These are phyloP conservation scores for Amaurobius ferox DNA, from an alignment of 2,888 invertebrate genomes.

Conservation along the genomic window DNA sequence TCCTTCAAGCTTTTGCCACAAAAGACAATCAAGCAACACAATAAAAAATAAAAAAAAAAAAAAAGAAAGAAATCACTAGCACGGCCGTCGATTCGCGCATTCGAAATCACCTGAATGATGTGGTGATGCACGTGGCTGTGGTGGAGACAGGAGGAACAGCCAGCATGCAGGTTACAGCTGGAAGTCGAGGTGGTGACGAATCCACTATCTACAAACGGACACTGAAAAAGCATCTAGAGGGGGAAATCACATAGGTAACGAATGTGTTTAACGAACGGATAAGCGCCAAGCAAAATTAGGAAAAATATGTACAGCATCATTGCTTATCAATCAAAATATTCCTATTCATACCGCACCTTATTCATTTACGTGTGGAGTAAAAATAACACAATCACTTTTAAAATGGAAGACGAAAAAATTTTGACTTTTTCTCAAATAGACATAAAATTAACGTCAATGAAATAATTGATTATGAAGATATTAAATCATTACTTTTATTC, in stretches of 20 bases:
- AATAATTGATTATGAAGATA: too few relatives aligned
- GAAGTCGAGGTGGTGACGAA: constrained; percentile 17
- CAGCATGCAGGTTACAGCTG: constrained; percentile 17
- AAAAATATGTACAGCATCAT: too few relatives aligned
- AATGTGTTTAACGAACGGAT: too few relatives aligned
- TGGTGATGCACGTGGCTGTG: constrained; percentile 12
- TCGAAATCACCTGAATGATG: not conserved
- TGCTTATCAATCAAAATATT: too few relatives aligned
- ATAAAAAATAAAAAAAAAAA: not conserved
- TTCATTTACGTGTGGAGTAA: too few relatives aligned
- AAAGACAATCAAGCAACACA: not conserved
- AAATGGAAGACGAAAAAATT: too few relatives aligned
- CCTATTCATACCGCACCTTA: too few relatives aligned
- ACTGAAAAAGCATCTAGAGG: not conserved
- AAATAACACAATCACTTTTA: too few relatives aligned
- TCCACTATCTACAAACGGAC: not conserved
- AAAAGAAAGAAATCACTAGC: not conserved
- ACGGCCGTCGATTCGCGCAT: not conserved
- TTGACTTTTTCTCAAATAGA: too few relatives aligned
- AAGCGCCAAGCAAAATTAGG: too few relatives aligned
- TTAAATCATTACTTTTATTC: too few relatives aligned
- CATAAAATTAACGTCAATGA: too few relatives aligned
- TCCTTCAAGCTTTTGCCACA: not conserved
- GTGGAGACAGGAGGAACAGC: not conserved
- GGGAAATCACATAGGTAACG: not conserved